phyloP scores from a whole-genome alignment of 2,888 invertebrate genomes.

The Lamellibrachia columna region DNA sequence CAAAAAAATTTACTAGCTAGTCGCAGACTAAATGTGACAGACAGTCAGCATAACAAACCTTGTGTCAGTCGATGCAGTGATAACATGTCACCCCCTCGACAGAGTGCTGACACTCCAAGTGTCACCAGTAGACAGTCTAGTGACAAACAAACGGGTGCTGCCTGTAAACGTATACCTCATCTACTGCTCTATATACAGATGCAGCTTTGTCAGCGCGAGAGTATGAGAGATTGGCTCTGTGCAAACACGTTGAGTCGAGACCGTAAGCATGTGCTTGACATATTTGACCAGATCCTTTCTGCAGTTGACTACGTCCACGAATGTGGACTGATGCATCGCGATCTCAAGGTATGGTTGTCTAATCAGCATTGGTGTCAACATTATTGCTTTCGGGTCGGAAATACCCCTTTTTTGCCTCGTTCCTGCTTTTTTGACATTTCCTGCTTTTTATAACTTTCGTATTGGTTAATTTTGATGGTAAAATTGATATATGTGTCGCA shows the following conservation, averaged over 20 bases:
- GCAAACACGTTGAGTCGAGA: conserved; percentile 57
- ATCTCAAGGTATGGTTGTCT: conserved; percentile 80
- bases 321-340: conserved; percentile 92
- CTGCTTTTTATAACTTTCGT: too few relatives aligned
- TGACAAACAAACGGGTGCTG: not conserved
- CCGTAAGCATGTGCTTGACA: conserved; percentile 51
- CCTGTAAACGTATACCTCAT: conserved; percentile 24
- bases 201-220: conserved; percentile 91
- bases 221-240: conserved; percentile 88
- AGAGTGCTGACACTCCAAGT: not conserved
- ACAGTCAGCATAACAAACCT: not conserved
- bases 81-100: not conserved
- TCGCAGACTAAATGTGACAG: not conserved
- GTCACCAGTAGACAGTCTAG: not conserved
- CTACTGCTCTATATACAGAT: conserved; percentile 95
- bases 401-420: too few relatives aligned
- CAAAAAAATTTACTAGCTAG: not conserved
- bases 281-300: conserved; percentile 81
- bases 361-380: too few relatives aligned
- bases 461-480: too few relatives aligned
- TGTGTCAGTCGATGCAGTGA: not conserved
- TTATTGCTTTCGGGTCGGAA: too few relatives aligned
- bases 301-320: conserved; percentile 96
- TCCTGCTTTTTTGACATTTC: too few relatives aligned
- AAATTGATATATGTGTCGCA: too few relatives aligned